Evolutionary conservation across 2,888 invertebrate genomes (phyloP).

Genomic region (Toxonevra muliebris): DNA sequence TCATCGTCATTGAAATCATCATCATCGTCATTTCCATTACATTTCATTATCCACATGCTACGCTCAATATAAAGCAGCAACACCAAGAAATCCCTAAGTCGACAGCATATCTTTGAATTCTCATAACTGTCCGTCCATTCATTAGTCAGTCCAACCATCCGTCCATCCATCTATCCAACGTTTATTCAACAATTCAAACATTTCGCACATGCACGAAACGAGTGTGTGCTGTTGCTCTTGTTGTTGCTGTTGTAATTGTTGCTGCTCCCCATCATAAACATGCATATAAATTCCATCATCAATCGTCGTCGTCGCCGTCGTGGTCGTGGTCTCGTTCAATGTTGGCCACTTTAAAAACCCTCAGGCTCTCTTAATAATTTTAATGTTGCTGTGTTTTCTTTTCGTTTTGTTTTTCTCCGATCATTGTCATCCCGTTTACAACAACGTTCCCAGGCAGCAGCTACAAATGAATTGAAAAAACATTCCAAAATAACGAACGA

Average conservation of each 20-base stretch:
- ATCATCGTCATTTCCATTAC: constrained; percentile 42
- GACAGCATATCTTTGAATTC: constrained; percentile 17
- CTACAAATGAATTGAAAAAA: constrained; percentile 17
- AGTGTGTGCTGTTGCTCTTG: neutral
- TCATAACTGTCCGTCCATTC: neutral
- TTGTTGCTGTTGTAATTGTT: constrained; percentile 17
- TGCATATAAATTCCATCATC: constrained; percentile 3
- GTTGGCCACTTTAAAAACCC: constrained; percentile 46
- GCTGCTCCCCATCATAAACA: constrained; percentile 4
- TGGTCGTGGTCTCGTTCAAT: constrained; percentile 40
- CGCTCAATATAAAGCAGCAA: neutral
- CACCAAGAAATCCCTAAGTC: constrained; percentile 5
- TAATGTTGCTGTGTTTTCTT: constrained; percentile 41
- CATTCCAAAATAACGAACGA: constrained; percentile 7
- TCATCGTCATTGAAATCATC: no score
- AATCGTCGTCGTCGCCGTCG: constrained; percentile 33
- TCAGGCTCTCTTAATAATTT: constrained; percentile 61
- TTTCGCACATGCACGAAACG: no score
- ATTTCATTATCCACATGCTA: constrained; percentile 52
- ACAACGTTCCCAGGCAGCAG: constrained; percentile 7
- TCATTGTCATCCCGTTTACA: constrained; percentile 41
- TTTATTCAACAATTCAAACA: no score
- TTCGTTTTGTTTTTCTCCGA: neutral
- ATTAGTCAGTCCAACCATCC: constrained; percentile 5
- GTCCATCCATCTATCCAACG: constrained; percentile 16